Evolutionary conservation across 1,140 invertebrate species (phyloP), one percentile per base, ranked within the genome.

Genomic region (Tetragnatha versicolor): DNA sequence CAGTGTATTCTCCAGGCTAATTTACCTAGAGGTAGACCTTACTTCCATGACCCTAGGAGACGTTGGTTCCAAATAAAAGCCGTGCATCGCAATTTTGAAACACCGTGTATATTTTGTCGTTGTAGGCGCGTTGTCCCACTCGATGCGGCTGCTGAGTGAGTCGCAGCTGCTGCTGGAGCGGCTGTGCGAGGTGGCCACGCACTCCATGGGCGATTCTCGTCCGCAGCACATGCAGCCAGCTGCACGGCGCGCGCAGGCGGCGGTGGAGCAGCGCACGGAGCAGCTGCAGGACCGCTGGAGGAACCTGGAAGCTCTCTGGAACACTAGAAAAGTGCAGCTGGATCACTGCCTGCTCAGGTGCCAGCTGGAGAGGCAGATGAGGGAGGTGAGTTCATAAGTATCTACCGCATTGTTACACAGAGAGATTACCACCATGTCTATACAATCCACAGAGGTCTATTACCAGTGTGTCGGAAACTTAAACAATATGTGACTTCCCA

Each of bases 331-430:
- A 81, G 82, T 84, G 1, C 89, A 92, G 82, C 87, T 94, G 78
- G 92, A 94, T 82, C 92, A 95, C 84, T 92, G 92, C 80, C 86
- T 94, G 73, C 91, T 92, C 42, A 86, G 94, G 25, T 91, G 91
- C 53, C 85, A 93, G 70, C 86, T 94, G 91, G 92, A 25, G 88
- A 89, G 27, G 92, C 63, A 94, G 85, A 85, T 94, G 29, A 87
- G 89, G 53, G 90, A 92, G 83, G 87, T 93, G 14, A 90, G 42
- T 0, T 12, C 9, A 7, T 55, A 9, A 9, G 51, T 55, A 25
- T 55, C 7, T n/a, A 55, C 20, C 7, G 25, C 20, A 12, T 55
- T n/a, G 10, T n/a, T 20, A 55, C 9, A 55, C 9, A 7, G 51
- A 12, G 51, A 45, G 17, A 17, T n/a, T n/a, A n/a, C n/a, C n/a